These are phyloP conservation scores for Epinephelus malabaricus DNA, from an alignment of 2,797 vertebrate genomes.

Conservation along the genomic window DNA sequence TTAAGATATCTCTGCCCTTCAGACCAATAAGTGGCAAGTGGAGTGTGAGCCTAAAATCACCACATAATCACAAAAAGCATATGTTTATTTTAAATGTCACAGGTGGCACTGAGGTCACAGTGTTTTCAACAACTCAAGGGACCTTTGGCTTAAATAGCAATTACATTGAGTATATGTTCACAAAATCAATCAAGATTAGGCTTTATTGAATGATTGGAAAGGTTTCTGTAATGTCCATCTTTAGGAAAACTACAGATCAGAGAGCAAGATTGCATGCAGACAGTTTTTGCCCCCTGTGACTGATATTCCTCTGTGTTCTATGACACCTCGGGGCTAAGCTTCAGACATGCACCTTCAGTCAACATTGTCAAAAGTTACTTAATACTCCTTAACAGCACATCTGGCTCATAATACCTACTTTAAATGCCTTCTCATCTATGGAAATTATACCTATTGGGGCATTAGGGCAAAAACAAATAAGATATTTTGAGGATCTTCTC, in stretches of 20 bases:
- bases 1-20: slow-evolving; percentile 43
- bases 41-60: slow-evolving; percentile 24
- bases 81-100: slow-evolving; percentile 53
- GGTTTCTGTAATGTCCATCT: not conserved
- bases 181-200: not conserved
- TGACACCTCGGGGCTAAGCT: not conserved
- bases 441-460: no score
- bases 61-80: not conserved
- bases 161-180: not conserved
- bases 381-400: no score
- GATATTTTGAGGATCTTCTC: no score
- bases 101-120: slow-evolving; percentile 2
- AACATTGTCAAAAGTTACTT: no score
- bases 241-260: not conserved
- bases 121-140: slow-evolving; percentile 27
- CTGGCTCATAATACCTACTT: no score
- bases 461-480: no score
- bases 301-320: not conserved
- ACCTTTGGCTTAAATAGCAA: not conserved
- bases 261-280: not conserved
- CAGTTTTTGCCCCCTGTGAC: no score
- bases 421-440: no score
- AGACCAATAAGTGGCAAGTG: slow-evolving; percentile 30
- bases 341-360: not conserved
- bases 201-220: not conserved